phyloP scores from a whole-genome alignment of 2,113 vertebrate species.

The Sinocyclocheilus anshuiensis region DNA sequence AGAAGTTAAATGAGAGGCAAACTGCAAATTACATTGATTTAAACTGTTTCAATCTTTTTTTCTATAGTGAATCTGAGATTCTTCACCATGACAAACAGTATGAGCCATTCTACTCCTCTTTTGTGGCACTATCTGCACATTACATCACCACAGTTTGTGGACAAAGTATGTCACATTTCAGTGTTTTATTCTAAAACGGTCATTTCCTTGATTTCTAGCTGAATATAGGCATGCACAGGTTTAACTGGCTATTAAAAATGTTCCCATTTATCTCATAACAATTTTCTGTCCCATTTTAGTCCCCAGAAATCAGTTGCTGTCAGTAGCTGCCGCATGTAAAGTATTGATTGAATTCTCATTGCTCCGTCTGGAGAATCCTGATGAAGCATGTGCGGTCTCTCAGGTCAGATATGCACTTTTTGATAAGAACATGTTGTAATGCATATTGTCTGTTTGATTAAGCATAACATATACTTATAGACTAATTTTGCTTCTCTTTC shows the following conservation, averaged over 20 bases:
- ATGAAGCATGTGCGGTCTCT: slow-evolving; percentile 97
- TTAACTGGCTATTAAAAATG: neutral
- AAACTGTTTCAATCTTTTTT: slow-evolving; percentile 43
- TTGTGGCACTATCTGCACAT: slow-evolving; percentile 96
- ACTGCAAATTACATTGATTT: neutral
- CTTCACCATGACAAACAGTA: slow-evolving; percentile 98
- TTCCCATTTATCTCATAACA: neutral
- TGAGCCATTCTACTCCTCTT: slow-evolving; percentile 98
- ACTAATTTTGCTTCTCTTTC: slow-evolving; percentile 23
- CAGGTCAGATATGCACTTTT: slow-evolving; percentile 79
- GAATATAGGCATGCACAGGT: neutral
- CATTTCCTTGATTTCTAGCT: neutral
- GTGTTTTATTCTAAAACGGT: neutral
- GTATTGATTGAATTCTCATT: slow-evolving; percentile 97
- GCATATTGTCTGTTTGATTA: neutral
- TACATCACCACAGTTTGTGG: slow-evolving; percentile 98
- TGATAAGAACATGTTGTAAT: neutral
- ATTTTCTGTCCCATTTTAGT: slow-evolving; percentile 73
- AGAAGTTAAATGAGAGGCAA: neutral
- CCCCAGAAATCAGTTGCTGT: slow-evolving; percentile 94
- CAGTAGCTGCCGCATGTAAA: slow-evolving; percentile 95
- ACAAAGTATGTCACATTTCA: slow-evolving; percentile 85
- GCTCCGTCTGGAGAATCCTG: slow-evolving; percentile 93
- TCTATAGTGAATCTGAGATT: slow-evolving; percentile 90
- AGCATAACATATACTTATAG: neutral